Evolutionary conservation across 2,113 vertebrate genomes (phyloP), one percentile per base, ranked within the genome.

Genomic region (Nothocercus julius): DNA sequence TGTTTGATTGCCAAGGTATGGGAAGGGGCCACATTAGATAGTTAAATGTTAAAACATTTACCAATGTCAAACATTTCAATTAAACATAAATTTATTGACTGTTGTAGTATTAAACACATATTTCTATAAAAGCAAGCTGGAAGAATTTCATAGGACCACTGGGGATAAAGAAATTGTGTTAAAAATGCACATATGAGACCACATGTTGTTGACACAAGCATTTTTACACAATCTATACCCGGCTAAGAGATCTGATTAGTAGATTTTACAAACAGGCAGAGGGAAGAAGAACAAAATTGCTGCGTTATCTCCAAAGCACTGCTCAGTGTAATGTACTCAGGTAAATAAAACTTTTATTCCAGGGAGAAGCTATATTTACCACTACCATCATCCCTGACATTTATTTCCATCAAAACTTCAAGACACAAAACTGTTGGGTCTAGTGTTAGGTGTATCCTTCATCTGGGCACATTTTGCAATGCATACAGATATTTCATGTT

Each of bases 141-240:
- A 62, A 68, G 16, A 80, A 51, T 4, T 58, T 95, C 61, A 28
- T 44, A 63, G 80, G 30, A 88, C 18, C 11, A 25, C 44, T 92
- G 66, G 16, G 13, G 64, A 80, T 58, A 53, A 56, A 80, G 6
- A 64, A 81, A 69, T 27, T 2, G n/a, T 54, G 10, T 54, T 32
- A 45, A 19, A 92, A 95, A 74, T 62, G 7, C 80, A 5, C 5
- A 7, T 16, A 13, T 15, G 69, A 24, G 5, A 69, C 88, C 22
- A 51, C 1, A 0, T 72, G 20, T 28, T 32, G 12, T 11, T 69
- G 19, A 58, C 7, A 22, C 16, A n/a, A 32, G 8, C 5, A 16
- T 85, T 95, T 93, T 61, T 27, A 36, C 7, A 56, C 36, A 32
- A 68, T 40, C 24, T 68, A 18, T 51, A n/a, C 10, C 58, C 64